phyloP scores from a whole-genome alignment of 2,113 vertebrate species.

The Myocastor coypus region DNA sequence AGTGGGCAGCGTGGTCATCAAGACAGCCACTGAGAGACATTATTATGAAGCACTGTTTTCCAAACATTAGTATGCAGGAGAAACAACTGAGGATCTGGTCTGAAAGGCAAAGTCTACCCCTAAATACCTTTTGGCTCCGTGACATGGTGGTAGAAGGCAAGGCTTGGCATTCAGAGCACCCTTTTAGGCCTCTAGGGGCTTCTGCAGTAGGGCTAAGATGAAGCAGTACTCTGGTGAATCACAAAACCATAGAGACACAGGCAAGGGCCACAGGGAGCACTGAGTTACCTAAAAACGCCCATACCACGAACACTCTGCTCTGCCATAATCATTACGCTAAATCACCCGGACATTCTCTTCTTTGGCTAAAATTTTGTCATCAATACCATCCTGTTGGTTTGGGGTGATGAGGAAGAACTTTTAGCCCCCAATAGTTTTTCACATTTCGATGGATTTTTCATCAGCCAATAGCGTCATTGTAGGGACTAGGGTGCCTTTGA shows the following conservation, averaged over 20 bases:
- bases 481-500: neutral
- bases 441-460: neutral
- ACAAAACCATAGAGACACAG: conserved; percentile 13
- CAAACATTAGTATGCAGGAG: neutral
- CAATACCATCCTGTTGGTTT: neutral
- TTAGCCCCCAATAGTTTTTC: neutral
- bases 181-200: neutral
- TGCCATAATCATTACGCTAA: neutral
- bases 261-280: neutral
- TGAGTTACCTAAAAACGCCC: neutral
- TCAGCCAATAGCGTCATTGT: neutral
- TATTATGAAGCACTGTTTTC: neutral
- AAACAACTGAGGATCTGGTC: neutral
- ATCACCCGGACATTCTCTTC: neutral
- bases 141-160: neutral
- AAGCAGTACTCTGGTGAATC: neutral
- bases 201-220: neutral
- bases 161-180: neutral
- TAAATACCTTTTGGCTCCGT: neutral
- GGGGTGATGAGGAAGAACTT: neutral
- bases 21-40: neutral
- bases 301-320: neutral
- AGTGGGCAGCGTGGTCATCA: neutral
- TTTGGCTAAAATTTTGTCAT: neutral
- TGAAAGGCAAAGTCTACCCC: neutral